Base-by-base conservation (phyloP, 2,888 invertebrate species). In the Lasioglossum figueresi region DNA sequence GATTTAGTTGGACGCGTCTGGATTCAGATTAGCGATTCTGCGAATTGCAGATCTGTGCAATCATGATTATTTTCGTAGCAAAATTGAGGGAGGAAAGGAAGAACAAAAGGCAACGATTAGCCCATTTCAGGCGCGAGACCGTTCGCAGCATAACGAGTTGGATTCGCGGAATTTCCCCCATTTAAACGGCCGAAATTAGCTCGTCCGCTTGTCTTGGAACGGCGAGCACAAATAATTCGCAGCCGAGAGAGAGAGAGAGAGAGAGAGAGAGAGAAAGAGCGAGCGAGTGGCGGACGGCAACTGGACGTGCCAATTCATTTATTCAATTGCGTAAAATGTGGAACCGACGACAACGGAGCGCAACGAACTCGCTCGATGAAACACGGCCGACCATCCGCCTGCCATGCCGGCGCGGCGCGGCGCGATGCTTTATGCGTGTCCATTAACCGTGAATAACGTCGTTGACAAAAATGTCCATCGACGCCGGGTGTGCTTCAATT, bases 311-410 rank as follows among this genome's bases (percentile, higher is more conserved):
- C 92, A 91, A 93, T 93, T 93, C 92, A 90, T 92, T 90, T 91
- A 91, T 92, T 91, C 91, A 92, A 93, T 93, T 93, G 91, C 88
- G 89, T 88, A 85, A 92, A 93, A 91, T 88, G 88, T 84, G 84
- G 83, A 87, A 88, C 80, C 86, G 84, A 72, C 86, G 84, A 88
- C 85, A 83, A 83, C 72, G 63, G 56, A 59, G 88, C 84, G 83
- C 91, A 90, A 90, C 83, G 83, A 90, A 89, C 89, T 76, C 78
- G 75, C 43, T 77, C 81, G 73, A 74, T 63, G 75, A 83, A 76
- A 74, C 72, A 48, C 74, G 72, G 72, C 31, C 34, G 66, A 16
- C 66, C 70, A n/a, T 40, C 72, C 27, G 72, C 16, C 72, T 34
- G 45, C 34, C 85, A 52, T 52, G 52, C 52, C 52, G 48, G 23